These are phyloP conservation scores for Holotrichia oblita DNA, from an alignment of 1,140 invertebrate species.

Conservation along the genomic window DNA sequence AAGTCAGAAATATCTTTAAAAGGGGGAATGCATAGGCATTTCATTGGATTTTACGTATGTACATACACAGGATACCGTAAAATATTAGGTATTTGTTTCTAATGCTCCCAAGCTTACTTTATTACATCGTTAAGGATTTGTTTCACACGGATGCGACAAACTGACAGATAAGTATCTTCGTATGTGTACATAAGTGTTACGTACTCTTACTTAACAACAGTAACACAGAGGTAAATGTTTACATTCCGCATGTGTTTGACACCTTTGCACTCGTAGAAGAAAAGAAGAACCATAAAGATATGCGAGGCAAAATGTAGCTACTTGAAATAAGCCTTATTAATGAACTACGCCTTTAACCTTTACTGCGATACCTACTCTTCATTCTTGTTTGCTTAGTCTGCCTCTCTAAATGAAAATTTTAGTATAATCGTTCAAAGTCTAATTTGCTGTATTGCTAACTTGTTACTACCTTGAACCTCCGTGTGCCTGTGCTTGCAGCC, in stretches of 20 bases:
- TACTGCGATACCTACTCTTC: background rate
- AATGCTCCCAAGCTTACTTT: background rate
- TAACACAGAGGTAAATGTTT: conserved; percentile 32
- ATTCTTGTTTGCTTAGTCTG: too few relatives aligned
- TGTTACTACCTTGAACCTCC: too few relatives aligned
- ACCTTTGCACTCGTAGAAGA: conserved; percentile 28
- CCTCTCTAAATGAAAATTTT: too few relatives aligned
- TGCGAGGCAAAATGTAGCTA: background rate
- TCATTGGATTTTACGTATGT: too few relatives aligned
- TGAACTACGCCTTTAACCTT: conserved; percentile 23
- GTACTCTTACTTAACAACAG: conserved; percentile 27
- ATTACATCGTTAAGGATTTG: background rate
- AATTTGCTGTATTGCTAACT: too few relatives aligned
- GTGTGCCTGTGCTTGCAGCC: too few relatives aligned
- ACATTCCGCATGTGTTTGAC: conserved; percentile 27
- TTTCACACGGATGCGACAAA: conserved; percentile 21
- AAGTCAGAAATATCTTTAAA: too few relatives aligned
- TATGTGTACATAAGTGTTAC: conserved; percentile 24
- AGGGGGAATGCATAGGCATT: too few relatives aligned
- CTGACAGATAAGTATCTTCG: conserved; percentile 12
- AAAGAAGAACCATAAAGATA: conserved; percentile 10
- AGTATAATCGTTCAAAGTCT: too few relatives aligned
- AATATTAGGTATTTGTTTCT: background rate
- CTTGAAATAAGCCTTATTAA: conserved; percentile 28
- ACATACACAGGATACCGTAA: background rate